Percentiles rank a stretch among this genome's conserved stretches.
phyloP scores from a whole-genome alignment of 1,140 invertebrate species.

The Arctopsyche grandis region DNA sequence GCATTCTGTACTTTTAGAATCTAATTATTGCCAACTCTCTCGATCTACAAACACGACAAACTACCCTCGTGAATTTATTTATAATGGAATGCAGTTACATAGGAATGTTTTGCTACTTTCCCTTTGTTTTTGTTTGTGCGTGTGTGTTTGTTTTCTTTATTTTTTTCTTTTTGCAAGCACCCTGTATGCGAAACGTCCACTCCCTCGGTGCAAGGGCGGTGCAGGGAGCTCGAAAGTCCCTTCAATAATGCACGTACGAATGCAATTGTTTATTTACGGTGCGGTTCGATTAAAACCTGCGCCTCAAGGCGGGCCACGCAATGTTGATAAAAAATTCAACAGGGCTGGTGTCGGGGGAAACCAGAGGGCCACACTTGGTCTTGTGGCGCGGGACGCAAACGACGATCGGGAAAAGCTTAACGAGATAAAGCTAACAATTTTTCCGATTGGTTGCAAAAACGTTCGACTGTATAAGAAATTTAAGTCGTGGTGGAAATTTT shows the following conservation, averaged over 20 bases:
- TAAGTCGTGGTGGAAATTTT: no score
- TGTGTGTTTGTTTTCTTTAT: no score
- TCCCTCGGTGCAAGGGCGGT: neutral
- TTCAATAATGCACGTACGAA: constrained; percentile 24
- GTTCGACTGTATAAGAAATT: no score
- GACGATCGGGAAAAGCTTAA: neutral
- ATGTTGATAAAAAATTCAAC: constrained; percentile 8
- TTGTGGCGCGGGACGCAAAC: neutral
- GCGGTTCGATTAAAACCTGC: constrained; percentile 12
- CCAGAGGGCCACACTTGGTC: neutral
- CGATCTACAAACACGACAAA: no score
- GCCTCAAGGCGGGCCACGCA: neutral
- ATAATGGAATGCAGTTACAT: no score
- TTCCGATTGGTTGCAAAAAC: no score
- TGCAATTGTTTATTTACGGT: constrained; percentile 17
- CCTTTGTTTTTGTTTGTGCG: no score
- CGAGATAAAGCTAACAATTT: no score
- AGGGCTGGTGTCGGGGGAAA: neutral
- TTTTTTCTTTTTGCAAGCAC: neutral
- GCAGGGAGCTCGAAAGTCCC: neutral
- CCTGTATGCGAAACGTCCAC: neutral
- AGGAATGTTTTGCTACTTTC: no score
- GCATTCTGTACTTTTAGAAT: no score
- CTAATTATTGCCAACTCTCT: no score
- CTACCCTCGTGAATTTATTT: no score